Conservation (phyloP, 2,888 invertebrate species). For the Sepioteuthis lessoniana region DNA sequence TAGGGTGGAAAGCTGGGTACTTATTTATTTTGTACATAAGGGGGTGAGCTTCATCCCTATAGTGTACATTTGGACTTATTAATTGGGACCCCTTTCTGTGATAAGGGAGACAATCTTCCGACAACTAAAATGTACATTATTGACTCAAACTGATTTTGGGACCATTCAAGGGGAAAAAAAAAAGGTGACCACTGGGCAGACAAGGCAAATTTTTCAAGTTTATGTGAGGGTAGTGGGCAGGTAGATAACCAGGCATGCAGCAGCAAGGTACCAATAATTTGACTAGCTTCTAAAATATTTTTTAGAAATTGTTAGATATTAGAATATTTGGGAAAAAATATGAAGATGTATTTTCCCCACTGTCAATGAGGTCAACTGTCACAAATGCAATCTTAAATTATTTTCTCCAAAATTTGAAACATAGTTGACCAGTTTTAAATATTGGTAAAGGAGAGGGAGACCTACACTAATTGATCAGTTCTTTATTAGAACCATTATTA, state of each 20-base stretch:
- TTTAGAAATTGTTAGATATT: background rate
- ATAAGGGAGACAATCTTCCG: conserved; percentile 48
- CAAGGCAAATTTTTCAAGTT: conserved; percentile 23
- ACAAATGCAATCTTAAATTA: background rate
- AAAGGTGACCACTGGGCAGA: conserved; percentile 35
- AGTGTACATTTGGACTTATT: conserved; percentile 37
- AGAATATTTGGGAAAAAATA: background rate
- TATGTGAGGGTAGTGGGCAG: background rate
- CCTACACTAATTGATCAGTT: background rate
- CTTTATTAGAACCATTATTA: too few relatives aligned
- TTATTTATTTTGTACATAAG: conserved; percentile 44
- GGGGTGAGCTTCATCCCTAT: background rate
- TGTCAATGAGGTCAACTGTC: background rate
- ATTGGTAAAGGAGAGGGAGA: background rate
- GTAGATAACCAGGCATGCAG: background rate
- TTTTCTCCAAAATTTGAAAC: background rate
- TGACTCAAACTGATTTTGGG: conserved; percentile 39
- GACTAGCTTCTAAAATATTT: background rate
- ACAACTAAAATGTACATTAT: conserved; percentile 43
- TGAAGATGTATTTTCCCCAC: background rate
- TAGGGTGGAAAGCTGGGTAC: conserved; percentile 39
- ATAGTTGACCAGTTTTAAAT: background rate
- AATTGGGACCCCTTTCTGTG: conserved; percentile 47
- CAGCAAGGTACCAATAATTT: conserved; percentile 21
- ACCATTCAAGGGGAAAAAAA: conserved; percentile 16